Percentiles rank a stretch among this genome's conserved stretches.
Evolutionary conservation across 1,140 invertebrate genomes (phyloP).

Genomic region (Macrotrachela quadricornifera): DNA sequence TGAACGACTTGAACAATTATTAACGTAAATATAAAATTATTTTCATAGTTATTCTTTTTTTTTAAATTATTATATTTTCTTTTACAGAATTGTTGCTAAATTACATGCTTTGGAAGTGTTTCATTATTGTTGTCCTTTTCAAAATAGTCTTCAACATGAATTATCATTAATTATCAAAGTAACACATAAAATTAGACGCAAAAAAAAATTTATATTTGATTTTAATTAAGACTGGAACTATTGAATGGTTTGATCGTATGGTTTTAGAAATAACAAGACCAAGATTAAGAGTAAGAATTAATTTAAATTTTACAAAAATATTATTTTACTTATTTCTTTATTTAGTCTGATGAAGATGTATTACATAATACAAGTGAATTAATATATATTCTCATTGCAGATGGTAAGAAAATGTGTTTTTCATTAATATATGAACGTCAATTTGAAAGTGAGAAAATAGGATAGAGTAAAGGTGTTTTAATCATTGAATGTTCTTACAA

Average conservation of each 20-base stretch:
- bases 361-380: slow-evolving; percentile 48
- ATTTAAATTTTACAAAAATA: slow-evolving; percentile 23
- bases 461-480: no score
- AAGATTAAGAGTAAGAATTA: slow-evolving; percentile 43
- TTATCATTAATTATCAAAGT: slow-evolving; percentile 49
- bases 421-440: not conserved
- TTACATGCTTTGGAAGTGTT: slow-evolving; percentile 61
- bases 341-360: slow-evolving; percentile 19
- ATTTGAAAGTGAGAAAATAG: not conserved
- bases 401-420: not conserved
- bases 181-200: not conserved
- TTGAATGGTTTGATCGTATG: slow-evolving; percentile 47
- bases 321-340: not conserved
- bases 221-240: slow-evolving; percentile 42
- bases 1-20: no score
- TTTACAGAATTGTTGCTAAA: slow-evolving; percentile 45
- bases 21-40: no score
- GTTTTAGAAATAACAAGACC: slow-evolving; percentile 18
- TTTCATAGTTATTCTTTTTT: no score
- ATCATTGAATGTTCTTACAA: no score
- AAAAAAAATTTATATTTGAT: not conserved
- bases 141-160: slow-evolving; percentile 59
- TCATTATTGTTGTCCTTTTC: slow-evolving; percentile 65
- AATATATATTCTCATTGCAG: slow-evolving; percentile 20
- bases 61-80: no score